Evolutionary conservation across 1,140 invertebrate species (phyloP), one percentile per base, ranked within the genome.

Genomic region (Leptoteleia sp.): DNA sequence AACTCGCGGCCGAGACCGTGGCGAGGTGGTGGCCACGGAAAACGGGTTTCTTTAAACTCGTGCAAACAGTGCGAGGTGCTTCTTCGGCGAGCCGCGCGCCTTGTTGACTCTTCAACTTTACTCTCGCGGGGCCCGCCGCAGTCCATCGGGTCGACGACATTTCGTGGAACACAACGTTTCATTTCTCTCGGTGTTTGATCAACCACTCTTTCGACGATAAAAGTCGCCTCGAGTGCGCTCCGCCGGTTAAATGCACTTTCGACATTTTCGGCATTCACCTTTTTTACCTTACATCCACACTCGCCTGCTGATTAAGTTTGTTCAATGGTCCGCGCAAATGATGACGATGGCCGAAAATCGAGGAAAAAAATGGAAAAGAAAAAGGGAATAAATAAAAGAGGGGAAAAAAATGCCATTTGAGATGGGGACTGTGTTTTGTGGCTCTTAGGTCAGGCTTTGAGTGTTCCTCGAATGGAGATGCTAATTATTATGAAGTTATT

Each of bases 41-140:
- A 76, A 76, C 73, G 73, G 64, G 73, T 76, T 76, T 76, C 73
- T 76, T 76, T 61, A 76, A 76, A 76, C 73, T 76, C 73, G 73
- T 76, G 73, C 73, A 76, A 76, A 76, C 64, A 76, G 47, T 65
- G 45, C 55, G 45, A 54, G 55, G 61, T 59, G 47, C 57, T 62
- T 67, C 62, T 67, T 25, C 22, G 3, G 3, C 54, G 62, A 65
- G 47, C 25, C 27, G 38, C 45, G 47, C 37, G 50, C n/a, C 54
- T 68, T 76, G 64, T 76, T 76, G 72, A 76, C 72, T 76, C 64
- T 76, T 68, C 62, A 76, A 68, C 72, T 68, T 68, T 62, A 68
- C 62, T 76, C 62, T 50, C 62, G 45, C 48, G 15, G n/a, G 50
- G 25, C 8, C 19, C 17, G n/a, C 19, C 22, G 29, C 0, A 4